Percentiles rank a stretch among this genome's conserved stretches.
phyloP scores from a whole-genome alignment of 2,888 invertebrate species.

The Platycnemis pennipes region DNA sequence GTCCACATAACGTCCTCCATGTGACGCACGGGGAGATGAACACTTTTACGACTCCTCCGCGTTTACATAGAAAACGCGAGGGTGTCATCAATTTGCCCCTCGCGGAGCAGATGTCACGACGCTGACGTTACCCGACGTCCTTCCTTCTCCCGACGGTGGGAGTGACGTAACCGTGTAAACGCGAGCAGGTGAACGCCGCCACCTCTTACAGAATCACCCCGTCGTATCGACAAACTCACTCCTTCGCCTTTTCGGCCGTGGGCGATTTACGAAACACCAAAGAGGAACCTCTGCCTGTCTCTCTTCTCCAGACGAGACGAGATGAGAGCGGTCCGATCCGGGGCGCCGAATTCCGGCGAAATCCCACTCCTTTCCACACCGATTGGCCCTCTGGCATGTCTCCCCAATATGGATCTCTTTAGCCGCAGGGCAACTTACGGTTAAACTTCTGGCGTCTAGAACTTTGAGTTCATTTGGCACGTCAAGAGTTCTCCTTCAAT shows the following conservation, averaged over 20 bases:
- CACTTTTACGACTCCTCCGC: neutral
- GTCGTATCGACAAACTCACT: neutral
- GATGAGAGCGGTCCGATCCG: neutral
- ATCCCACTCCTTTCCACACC: neutral
- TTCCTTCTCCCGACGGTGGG: neutral
- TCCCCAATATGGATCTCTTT: too few species aligned
- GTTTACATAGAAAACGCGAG: conserved; percentile 9
- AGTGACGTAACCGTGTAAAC: neutral
- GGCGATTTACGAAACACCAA: neutral
- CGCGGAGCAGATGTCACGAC: conserved; percentile 31
- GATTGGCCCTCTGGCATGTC: too few species aligned
- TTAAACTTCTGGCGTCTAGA: too few species aligned
- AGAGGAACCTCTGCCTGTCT: neutral
- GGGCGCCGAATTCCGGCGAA: neutral
- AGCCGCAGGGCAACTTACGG: too few species aligned
- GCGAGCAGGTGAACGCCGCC: neutral
- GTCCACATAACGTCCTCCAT: neutral
- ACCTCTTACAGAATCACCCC: neutral
- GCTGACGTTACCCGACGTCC: neutral
- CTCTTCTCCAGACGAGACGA: neutral
- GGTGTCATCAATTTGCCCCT: conserved; percentile 21
- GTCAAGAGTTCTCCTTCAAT: too few species aligned
- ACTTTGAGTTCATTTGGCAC: too few species aligned
- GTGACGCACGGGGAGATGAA: conserved; percentile 12
- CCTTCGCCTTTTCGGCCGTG: neutral